Base-by-base conservation (phyloP, 2,888 invertebrate genomes). In the Chaitophorus viminalis region DNA sequence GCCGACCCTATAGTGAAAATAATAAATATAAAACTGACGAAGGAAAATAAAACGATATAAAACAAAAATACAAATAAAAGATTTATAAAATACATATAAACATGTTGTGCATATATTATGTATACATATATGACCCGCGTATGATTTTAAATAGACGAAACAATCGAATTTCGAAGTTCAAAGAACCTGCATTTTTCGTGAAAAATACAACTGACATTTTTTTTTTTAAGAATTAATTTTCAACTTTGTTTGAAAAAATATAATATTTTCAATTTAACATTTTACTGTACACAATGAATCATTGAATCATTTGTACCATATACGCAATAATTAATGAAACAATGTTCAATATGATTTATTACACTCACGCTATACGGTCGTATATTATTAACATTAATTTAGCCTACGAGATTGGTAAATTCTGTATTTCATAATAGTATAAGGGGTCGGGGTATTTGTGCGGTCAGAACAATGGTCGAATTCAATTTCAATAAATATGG, bases 351-450 rank as follows among this genome's bases (percentile, higher is more conserved):
- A 68, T 60, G 39, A 81, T 81, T 36, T 78, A 78, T 78, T 36
- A 36, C 33, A 36, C 31, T 29, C 14, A 11, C 25, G 9, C 31
- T 14, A n/a, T 8, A 18, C 72, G 25, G 60, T 33, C 36, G 78
- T 29, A 81, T 39, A 46, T 68, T 46, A 68, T 68, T 81, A 82
- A 70, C 33, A 46, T 82, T 82, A 74, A 31, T 82, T 72, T 82
- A 17, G 82, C 33, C 72, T 74, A 74, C 33, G 25, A 72, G 65
- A 65, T 79, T 65, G 79, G 65, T 82, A 74, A n/a, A 54, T 82
- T 74, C 72, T 72, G 25, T 21, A 9, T 21, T n/a, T 17, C 17
- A 54, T 82, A 52, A 54, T 14, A 46, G 39, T 75, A 31, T 31
- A 82, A 52, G 52, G 77, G 82, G 72, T 82, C 25, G 52, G 36